phyloP scores from a whole-genome alignment of 2,797 vertebrate genomes.

The Lutjanus campechanus region DNA sequence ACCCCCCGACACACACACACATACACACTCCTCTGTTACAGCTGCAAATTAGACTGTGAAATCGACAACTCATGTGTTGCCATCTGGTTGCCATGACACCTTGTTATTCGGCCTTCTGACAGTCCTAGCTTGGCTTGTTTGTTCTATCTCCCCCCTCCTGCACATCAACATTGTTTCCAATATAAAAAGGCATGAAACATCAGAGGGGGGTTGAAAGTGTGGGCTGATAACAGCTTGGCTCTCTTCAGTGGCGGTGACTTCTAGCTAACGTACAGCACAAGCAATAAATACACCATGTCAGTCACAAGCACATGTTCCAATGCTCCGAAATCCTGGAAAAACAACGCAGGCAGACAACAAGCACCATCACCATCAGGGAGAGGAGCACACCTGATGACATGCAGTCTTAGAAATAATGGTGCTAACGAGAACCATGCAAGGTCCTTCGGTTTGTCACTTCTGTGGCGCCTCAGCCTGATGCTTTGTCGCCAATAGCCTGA shows the following conservation, averaged over 20 bases:
- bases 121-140: conserved; percentile 57
- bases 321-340: conserved; percentile 3
- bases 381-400: background rate
- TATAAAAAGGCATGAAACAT: conserved; percentile 46
- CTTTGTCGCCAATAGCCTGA: too few relatives aligned
- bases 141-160: conserved; percentile 41
- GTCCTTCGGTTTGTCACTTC: too few relatives aligned
- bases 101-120: conserved; percentile 71
- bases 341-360: background rate
- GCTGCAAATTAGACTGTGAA: conserved; percentile 85
- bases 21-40: conserved; percentile 58
- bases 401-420: too few relatives aligned
- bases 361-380: background rate
- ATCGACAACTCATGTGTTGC: conserved; percentile 81
- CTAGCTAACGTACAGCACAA: conserved; percentile 28
- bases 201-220: conserved; percentile 32
- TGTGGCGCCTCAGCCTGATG: too few relatives aligned
- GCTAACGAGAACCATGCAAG: too few relatives aligned
- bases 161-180: conserved; percentile 55
- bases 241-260: conserved; percentile 16
- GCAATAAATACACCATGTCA: conserved; percentile 13
- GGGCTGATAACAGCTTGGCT: conserved; percentile 37
- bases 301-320: background rate
- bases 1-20: conserved; percentile 20
- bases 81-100: conserved; percentile 84